phyloP scores from a whole-genome alignment of 1,140 invertebrate species.

The Brachionus asplanchnoidis region DNA sequence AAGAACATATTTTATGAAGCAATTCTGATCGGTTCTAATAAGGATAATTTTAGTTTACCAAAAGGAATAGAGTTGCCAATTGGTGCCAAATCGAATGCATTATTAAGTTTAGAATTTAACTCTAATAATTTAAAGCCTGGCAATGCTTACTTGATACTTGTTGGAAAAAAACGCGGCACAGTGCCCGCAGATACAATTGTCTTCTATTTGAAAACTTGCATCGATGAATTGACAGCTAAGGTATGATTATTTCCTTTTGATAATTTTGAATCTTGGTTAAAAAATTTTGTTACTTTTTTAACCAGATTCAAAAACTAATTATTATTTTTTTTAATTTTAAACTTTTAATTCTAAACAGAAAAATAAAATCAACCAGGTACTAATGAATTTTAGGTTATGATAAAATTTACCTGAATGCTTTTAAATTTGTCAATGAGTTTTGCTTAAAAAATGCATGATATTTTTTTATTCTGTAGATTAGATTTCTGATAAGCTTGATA shows the following conservation, averaged over 20 bases:
- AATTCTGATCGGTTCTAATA: slow-evolving; percentile 53
- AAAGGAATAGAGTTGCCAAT: slow-evolving; percentile 51
- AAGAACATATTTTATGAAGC: slow-evolving; percentile 52
- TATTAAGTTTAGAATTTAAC: slow-evolving; percentile 53
- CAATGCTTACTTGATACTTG: slow-evolving; percentile 52
- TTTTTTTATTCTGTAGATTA: slow-evolving; percentile 4
- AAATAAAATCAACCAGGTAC: slow-evolving; percentile 17
- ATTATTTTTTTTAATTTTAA: background rate
- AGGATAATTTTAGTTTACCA: slow-evolving; percentile 50
- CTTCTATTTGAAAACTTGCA: slow-evolving; percentile 51
- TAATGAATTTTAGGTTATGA: background rate
- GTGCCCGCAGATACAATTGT: slow-evolving; percentile 51
- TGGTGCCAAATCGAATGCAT: slow-evolving; percentile 47
- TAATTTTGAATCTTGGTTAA: background rate
- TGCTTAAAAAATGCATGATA: background rate
- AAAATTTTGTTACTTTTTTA: background rate
- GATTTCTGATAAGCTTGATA: background rate
- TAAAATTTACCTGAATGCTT: background rate
- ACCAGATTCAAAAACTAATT: slow-evolving; percentile 1
- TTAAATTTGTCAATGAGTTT: background rate
- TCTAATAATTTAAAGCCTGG: slow-evolving; percentile 53
- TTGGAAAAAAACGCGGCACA: slow-evolving; percentile 51
- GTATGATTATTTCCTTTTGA: slow-evolving; percentile 43
- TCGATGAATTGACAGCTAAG: slow-evolving; percentile 53
- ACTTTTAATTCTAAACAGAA: background rate